Percentiles rank a stretch among this genome's conserved stretches.
phyloP scores from a whole-genome alignment of 2,113 vertebrate species.

The Rafetus swinhoei region DNA sequence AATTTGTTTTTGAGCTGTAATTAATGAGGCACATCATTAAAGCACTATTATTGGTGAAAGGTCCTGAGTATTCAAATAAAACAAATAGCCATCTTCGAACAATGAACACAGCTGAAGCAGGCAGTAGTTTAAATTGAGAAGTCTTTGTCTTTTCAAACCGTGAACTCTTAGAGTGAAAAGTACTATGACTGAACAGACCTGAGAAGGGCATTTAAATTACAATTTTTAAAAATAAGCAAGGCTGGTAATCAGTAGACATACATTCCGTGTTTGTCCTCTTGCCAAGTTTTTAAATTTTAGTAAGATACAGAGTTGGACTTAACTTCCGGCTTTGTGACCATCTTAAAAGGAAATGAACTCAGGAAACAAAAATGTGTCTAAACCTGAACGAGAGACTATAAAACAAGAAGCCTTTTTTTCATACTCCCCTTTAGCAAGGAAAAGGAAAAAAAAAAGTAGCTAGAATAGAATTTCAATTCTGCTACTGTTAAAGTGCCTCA shows the following conservation, averaged over 20 bases:
- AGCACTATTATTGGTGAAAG: neutral
- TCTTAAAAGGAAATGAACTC: slow-evolving; percentile 59
- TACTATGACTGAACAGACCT: neutral
- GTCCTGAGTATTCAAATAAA: neutral
- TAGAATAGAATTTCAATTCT: neutral
- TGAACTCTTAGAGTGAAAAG: neutral
- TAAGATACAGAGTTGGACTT: neutral
- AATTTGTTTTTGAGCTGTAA: neutral
- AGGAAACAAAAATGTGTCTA: slow-evolving; percentile 45
- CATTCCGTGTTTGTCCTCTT: neutral
- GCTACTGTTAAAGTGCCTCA: neutral
- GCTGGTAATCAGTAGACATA: neutral
- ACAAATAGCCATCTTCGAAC: neutral
- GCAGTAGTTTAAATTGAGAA: neutral
- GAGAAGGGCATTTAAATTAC: fast-evolving
- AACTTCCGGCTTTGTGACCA: neutral
- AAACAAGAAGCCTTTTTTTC: neutral
- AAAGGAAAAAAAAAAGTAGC: neutral
- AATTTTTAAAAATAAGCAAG: neutral
- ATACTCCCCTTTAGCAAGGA: neutral
- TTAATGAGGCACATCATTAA: too few relatives aligned
- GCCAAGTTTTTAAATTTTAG: slow-evolving; percentile 8
- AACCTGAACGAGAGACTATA: neutral
- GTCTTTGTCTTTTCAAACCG: neutral
- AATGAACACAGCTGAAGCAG: neutral